phyloP scores from a whole-genome alignment of 1,140 invertebrate genomes.

The Penaeus indicus region DNA sequence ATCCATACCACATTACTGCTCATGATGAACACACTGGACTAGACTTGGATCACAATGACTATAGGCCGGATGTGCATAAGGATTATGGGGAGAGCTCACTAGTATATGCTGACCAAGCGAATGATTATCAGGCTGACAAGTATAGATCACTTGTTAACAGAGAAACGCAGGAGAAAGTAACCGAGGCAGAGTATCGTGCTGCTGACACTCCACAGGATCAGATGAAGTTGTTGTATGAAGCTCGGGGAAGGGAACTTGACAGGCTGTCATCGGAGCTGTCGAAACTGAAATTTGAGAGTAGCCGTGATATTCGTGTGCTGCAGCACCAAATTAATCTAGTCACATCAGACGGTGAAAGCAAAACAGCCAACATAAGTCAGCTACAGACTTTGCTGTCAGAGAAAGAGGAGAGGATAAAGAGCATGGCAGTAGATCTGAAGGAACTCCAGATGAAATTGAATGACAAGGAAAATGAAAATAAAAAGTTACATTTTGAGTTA shows the following conservation, averaged over 20 bases:
- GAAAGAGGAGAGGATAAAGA: conserved; percentile 52
- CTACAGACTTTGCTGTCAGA: conserved; percentile 52
- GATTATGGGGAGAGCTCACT: neutral
- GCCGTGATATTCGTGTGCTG: conserved; percentile 41
- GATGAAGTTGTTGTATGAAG: conserved; percentile 61
- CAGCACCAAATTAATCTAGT: conserved; percentile 61
- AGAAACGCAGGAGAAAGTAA: neutral
- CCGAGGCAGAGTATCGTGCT: conserved; percentile 24
- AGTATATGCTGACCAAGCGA: neutral
- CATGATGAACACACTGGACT: no score
- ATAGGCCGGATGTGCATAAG: neutral
- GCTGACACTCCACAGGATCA: conserved; percentile 56
- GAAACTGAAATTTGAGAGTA: conserved; percentile 57
- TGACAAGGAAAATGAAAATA: conserved; percentile 38
- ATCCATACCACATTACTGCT: neutral
- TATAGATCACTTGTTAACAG: neutral
- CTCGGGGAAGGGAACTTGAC: conserved; percentile 59
- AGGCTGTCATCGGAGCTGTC: conserved; percentile 47
- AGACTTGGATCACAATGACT: neutral
- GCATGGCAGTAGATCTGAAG: conserved; percentile 41
- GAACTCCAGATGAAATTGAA: conserved; percentile 39
- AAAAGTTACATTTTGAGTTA: conserved; percentile 53
- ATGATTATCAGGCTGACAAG: conserved; percentile 23
- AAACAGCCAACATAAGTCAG: conserved; percentile 45
- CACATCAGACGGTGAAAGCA: conserved; percentile 57